Conservation (phyloP, 2,797 vertebrate species). For the Varecia variegata region DNA sequence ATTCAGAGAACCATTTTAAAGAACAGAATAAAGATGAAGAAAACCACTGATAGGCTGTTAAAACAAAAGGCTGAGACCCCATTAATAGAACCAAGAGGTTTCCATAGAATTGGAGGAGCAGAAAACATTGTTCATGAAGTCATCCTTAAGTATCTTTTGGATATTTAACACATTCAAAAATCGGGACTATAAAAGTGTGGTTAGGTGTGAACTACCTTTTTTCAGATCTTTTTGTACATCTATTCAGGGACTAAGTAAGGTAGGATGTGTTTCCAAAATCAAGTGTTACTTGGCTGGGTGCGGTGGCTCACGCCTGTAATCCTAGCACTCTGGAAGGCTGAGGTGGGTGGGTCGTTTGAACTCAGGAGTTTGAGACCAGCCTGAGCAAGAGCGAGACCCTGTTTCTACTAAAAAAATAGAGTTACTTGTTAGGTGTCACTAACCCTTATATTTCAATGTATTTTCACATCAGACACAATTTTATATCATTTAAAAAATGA, state of each 20-base stretch:
- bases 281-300: neutral
- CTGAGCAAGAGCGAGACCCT: too few species aligned
- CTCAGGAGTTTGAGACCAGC: too few species aligned
- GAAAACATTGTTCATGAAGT: constrained; percentile 9
- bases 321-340: too few species aligned
- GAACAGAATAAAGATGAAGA: neutral
- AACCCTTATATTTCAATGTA: neutral
- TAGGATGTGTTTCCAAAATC: neutral
- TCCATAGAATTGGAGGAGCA: constrained; percentile 24
- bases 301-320: too few species aligned
- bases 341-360: rapidly evolving
- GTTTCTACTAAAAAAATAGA: neutral
- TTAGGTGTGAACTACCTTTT: neutral
- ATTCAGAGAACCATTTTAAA: neutral
- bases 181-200: constrained; percentile 12
- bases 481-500: neutral
- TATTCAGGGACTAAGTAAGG: neutral
- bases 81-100: constrained; percentile 11
- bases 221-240: constrained; percentile 13
- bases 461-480: neutral
- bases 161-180: neutral
- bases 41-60: neutral
- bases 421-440: neutral
- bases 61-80: constrained; percentile 10
- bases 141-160: constrained; percentile 29